Conservation (phyloP, 1,140 invertebrate genomes). For the Drosophila repletoides region DNA sequence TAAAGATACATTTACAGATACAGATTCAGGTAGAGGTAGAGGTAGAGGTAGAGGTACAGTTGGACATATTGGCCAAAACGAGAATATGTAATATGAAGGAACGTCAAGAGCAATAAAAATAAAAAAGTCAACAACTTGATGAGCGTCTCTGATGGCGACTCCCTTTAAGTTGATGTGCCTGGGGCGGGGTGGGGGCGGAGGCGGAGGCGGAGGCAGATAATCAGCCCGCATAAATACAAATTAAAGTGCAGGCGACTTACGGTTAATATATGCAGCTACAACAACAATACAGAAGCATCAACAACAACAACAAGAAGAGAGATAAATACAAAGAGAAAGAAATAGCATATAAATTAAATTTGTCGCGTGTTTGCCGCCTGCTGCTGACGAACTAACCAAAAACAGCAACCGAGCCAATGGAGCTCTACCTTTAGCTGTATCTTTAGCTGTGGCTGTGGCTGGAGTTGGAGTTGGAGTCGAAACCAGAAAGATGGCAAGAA, state of each 20-base stretch:
- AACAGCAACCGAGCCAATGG: constrained; percentile 9
- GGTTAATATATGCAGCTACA: constrained; percentile 75
- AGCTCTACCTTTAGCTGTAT: not conserved
- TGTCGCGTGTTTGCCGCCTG: constrained; percentile 73
- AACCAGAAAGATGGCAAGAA: constrained; percentile 32
- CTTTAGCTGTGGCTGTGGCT: not conserved
- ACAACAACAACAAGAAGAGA: constrained; percentile 11
- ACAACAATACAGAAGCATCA: constrained; percentile 41
- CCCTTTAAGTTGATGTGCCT: no score
- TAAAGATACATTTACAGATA: no score
- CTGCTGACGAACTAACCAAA: constrained; percentile 43
- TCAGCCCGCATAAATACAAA: constrained; percentile 79
- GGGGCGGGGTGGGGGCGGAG: no score
- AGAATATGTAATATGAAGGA: constrained; percentile 40
- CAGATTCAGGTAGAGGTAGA: no score
- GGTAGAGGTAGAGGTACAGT: not conserved
- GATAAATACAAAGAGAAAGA: constrained; percentile 62
- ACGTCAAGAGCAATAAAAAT: constrained; percentile 62
- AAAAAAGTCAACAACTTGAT: constrained; percentile 70
- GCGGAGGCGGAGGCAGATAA: constrained; percentile 40
- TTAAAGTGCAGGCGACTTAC: constrained; percentile 78
- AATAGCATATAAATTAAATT: constrained; percentile 78
- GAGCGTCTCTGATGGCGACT: no score
- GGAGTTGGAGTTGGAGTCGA: not conserved
- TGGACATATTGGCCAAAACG: constrained; percentile 5